phyloP scores from a whole-genome alignment of 2,113 vertebrate genomes.

The Tenrec ecaudatus region DNA sequence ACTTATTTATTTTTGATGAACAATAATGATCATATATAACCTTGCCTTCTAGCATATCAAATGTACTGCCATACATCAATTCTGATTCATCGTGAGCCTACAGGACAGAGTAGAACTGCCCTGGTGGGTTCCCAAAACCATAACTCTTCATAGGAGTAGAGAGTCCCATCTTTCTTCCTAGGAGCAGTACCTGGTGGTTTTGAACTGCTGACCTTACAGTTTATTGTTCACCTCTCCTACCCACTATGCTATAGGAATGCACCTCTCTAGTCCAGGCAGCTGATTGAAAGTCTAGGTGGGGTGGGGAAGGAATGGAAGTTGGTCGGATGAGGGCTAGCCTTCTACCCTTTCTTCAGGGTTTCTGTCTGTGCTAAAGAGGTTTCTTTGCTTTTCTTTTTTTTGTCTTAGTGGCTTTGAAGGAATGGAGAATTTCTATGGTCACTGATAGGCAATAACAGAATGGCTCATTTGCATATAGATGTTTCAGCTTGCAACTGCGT shows the following conservation, averaged over 20 bases:
- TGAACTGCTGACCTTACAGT: too few species aligned
- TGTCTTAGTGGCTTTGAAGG: slow-evolving; percentile 73
- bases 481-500: slow-evolving; percentile 84
- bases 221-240: too few species aligned
- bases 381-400: slow-evolving; percentile 14
- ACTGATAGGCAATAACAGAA: slow-evolving; percentile 84
- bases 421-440: slow-evolving; percentile 85
- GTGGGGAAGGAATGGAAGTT: neutral
- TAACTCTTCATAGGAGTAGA: too few species aligned
- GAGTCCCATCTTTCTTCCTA: too few species aligned
- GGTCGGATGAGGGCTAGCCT: neutral
- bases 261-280: slow-evolving; percentile 43
- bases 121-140: too few species aligned
- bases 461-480: slow-evolving; percentile 89
- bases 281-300: neutral
- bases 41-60: slow-evolving; percentile 56
- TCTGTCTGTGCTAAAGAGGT: slow-evolving; percentile 72
- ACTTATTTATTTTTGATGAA: slow-evolving; percentile 70
- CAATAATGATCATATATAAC: slow-evolving; percentile 65
- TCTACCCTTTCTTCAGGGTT: slow-evolving; percentile 75
- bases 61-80: too few species aligned
- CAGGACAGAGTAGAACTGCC: too few species aligned
- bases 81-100: too few species aligned
- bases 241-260: neutral
- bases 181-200: too few species aligned